Evolutionary conservation across 1,140 invertebrate genomes (phyloP).

Genomic region (Rhyzopertha dominica): DNA sequence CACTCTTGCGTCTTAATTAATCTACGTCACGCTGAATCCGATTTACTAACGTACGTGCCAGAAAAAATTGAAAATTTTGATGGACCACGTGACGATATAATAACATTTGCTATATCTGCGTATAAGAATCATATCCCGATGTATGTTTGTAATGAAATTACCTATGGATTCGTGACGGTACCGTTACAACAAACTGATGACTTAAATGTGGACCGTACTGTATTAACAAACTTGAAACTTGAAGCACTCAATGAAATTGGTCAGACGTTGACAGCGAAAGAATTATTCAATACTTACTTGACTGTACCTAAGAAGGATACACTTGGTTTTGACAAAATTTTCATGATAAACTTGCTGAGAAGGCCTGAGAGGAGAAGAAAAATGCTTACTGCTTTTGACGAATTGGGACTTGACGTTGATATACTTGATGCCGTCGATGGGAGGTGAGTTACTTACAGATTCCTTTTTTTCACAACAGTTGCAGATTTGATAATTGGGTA

Average conservation of each 20-base stretch:
- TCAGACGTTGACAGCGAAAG: slow-evolving; percentile 35
- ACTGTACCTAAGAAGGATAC: slow-evolving; percentile 52
- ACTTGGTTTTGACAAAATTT: slow-evolving; percentile 73
- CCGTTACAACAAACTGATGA: slow-evolving; percentile 70
- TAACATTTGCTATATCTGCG: slow-evolving; percentile 85
- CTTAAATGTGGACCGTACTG: slow-evolving; percentile 54
- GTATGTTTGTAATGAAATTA: slow-evolving; percentile 73
- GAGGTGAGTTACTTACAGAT: slow-evolving; percentile 61
- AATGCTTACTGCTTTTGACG: slow-evolving; percentile 74
- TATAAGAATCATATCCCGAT: slow-evolving; percentile 67
- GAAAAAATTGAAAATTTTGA: slow-evolving; percentile 58
- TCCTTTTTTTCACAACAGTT: no score
- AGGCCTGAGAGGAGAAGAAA: slow-evolving; percentile 69
- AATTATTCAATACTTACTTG: slow-evolving; percentile 44
- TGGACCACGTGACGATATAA: slow-evolving; percentile 89
- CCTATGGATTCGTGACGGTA: slow-evolving; percentile 78
- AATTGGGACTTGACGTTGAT: slow-evolving; percentile 72
- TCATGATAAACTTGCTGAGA: slow-evolving; percentile 85
- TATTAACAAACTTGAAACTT: slow-evolving; percentile 73
- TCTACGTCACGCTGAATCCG: slow-evolving; percentile 56
- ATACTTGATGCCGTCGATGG: slow-evolving; percentile 85
- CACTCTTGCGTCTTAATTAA: slow-evolving; percentile 84
- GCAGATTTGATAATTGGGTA: no score
- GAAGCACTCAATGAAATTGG: slow-evolving; percentile 60
- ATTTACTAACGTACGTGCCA: slow-evolving; percentile 71